These are phyloP conservation scores for Polyommatus icarus DNA, from an alignment of 2,888 invertebrate genomes.

Conservation along the genomic window DNA sequence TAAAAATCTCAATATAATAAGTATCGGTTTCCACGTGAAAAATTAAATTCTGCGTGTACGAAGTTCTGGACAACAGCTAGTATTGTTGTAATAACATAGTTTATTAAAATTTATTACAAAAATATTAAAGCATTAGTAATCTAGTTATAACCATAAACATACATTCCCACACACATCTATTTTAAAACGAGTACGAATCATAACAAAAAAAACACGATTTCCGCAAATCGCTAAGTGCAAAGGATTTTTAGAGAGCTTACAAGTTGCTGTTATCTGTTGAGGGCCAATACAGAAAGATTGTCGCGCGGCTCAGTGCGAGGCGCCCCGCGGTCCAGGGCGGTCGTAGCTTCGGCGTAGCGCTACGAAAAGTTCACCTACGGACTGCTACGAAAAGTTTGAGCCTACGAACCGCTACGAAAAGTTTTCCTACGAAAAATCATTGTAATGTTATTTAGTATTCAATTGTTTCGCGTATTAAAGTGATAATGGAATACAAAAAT, in stretches of 20 bases:
- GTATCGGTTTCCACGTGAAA: no score
- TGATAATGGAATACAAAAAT: conserved; percentile 37
- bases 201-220: neutral
- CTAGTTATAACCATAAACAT: no score
- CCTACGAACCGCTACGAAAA: conserved; percentile 10
- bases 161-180: neutral
- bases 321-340: conserved; percentile 65
- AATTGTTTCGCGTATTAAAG: neutral
- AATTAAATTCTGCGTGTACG: no score
- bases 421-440: neutral
- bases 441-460: neutral
- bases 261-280: conserved; percentile 69
- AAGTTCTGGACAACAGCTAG: no score
- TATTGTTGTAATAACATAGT: no score
- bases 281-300: conserved; percentile 73
- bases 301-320: conserved; percentile 69
- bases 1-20: no score
- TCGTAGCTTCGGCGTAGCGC: conserved; percentile 49
- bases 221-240: neutral
- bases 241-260: conserved; percentile 55
- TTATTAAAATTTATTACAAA: no score
- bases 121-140: no score
- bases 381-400: conserved; percentile 26
- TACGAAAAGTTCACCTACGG: conserved; percentile 40
- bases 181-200: neutral